Percentiles rank a stretch among this genome's conserved stretches.
These are phyloP conservation scores for Pipa parva DNA, from an alignment of 2,113 vertebrate genomes.

Conservation along the genomic window DNA sequence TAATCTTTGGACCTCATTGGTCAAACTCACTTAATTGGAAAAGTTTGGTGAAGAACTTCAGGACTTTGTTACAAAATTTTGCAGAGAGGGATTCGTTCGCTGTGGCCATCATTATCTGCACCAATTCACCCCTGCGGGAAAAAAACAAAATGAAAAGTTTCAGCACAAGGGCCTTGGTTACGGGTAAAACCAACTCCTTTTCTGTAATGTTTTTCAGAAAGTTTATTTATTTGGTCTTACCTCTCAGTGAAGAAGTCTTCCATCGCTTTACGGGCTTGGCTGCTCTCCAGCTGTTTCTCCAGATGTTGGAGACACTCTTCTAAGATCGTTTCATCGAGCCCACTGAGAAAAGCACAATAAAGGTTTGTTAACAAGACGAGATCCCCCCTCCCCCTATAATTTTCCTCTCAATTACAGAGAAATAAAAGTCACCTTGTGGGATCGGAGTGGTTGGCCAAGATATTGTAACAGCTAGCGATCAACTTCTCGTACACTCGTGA, in stretches of 20 bases:
- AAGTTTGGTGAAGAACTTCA: slow-evolving; percentile 98
- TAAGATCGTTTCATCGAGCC: slow-evolving; percentile 88
- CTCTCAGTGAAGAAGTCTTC: slow-evolving; percentile 96
- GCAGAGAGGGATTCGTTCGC: slow-evolving; percentile 94
- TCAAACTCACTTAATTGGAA: slow-evolving; percentile 92
- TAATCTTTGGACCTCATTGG: too few species aligned
- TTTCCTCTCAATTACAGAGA: neutral
- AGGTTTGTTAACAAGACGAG: neutral
- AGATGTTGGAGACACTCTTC: slow-evolving; percentile 94
- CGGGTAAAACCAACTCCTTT: too few species aligned
- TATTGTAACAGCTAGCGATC: slow-evolving; percentile 91
- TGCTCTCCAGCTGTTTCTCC: slow-evolving; percentile 94
- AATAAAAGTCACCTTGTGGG: slow-evolving; percentile 74
- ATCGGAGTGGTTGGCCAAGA: slow-evolving; percentile 88
- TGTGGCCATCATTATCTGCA: slow-evolving; percentile 98
- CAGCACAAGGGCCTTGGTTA: neutral
- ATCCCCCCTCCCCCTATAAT: neutral
- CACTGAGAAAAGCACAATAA: slow-evolving; percentile 63
- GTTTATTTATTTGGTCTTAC: slow-evolving; percentile 53
- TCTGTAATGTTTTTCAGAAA: too few species aligned
- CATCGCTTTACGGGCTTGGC: slow-evolving; percentile 93
- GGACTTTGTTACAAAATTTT: slow-evolving; percentile 94
- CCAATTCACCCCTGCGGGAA: slow-evolving; percentile 81
- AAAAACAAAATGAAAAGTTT: neutral
- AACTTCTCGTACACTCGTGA: slow-evolving; percentile 89